Percentiles rank a stretch among this genome's conserved stretches.
phyloP scores from a whole-genome alignment of 2,113 vertebrate species.

The Phrynocephalus versicolor region DNA sequence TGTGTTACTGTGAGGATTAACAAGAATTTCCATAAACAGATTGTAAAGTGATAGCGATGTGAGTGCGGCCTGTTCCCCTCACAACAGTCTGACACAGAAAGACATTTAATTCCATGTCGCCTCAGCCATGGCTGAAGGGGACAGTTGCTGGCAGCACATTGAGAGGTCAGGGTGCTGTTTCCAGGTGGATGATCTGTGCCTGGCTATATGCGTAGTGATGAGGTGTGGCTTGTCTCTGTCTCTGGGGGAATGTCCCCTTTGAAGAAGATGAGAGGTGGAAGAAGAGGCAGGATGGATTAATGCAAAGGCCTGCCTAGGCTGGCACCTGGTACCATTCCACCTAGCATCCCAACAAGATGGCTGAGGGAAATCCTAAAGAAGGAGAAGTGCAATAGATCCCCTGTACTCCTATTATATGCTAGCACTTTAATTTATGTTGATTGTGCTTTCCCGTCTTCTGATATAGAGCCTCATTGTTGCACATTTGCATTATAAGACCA shows the following conservation, averaged over 20 bases:
- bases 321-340: neutral
- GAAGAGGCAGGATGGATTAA: neutral
- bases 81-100: constrained; percentile 18
- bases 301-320: neutral
- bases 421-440: too few species aligned
- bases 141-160: neutral
- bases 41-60: constrained; percentile 33
- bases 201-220: neutral
- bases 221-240: neutral
- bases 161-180: neutral
- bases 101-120: constrained; percentile 4
- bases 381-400: too few species aligned
- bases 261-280: neutral
- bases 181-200: neutral
- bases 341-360: neutral
- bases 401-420: neutral
- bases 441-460: neutral
- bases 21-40: constrained; percentile 41
- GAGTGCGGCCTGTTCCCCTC: constrained; percentile 22
- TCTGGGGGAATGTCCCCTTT: too few species aligned
- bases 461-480: neutral
- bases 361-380: neutral
- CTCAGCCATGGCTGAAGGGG: neutral
- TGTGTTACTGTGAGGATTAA: constrained; percentile 44
- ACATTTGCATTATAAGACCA: too few species aligned